Percentiles rank a stretch among this genome's conserved stretches.
Evolutionary conservation across 2,888 invertebrate genomes (phyloP).

Genomic region (Rutpela maculata): DNA sequence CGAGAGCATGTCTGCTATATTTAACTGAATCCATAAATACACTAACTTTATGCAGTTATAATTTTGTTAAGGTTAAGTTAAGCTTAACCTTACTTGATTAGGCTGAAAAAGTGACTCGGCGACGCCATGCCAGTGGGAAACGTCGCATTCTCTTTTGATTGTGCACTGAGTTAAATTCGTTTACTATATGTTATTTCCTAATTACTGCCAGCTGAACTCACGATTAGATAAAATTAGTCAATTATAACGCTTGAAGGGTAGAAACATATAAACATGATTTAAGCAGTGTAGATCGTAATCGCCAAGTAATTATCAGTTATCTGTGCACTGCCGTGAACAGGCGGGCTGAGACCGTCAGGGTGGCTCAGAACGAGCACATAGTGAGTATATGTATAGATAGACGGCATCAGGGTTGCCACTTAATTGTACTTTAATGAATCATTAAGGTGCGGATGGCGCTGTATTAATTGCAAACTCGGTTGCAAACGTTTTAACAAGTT

Average conservation of each 20-base stretch:
- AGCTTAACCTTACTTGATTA: not conserved
- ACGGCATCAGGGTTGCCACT: constrained; percentile 51
- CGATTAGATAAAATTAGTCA: constrained; percentile 40
- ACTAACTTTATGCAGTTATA: not conserved
- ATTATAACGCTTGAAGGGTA: constrained; percentile 41
- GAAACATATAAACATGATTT: constrained; percentile 43
- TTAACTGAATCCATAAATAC: not conserved
- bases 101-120: not conserved
- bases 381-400: constrained; percentile 38
- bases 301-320: constrained; percentile 41
- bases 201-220: constrained; percentile 30
- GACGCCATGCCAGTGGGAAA: not conserved
- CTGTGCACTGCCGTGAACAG: constrained; percentile 17
- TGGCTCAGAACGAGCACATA: constrained; percentile 23
- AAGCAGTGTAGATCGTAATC: constrained; percentile 38
- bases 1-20: not conserved
- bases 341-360: not conserved
- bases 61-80: constrained; percentile 1
- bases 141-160: not conserved
- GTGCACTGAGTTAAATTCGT: not conserved
- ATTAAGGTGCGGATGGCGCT: constrained; percentile 66
- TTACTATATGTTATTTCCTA: constrained; percentile 18
- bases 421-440: constrained; percentile 69
- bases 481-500: constrained; percentile 64
- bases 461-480: constrained; percentile 65